Evolutionary conservation across 2,113 vertebrate species (phyloP).

Genomic region (Climacteris rufus): DNA sequence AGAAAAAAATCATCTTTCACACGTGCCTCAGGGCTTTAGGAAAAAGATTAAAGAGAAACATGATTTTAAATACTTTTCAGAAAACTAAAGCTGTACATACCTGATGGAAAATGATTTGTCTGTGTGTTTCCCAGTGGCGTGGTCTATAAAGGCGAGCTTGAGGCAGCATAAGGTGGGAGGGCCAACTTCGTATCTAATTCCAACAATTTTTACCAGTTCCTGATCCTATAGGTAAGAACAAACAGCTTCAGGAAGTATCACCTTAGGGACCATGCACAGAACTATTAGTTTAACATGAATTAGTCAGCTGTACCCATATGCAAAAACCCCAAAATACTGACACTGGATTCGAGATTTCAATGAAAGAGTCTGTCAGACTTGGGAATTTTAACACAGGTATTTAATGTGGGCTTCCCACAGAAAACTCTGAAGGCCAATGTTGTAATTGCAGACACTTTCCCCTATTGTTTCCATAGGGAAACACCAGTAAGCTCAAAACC

Average conservation of each 20-base stretch:
- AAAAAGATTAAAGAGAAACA: not conserved
- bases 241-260: not conserved
- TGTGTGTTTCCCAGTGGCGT: conserved; percentile 84
- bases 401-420: not conserved
- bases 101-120: conserved; percentile 94
- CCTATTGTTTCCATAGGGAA: not conserved
- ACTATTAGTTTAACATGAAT: not conserved
- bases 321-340: not conserved
- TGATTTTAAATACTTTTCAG: not conserved
- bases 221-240: conserved; percentile 82
- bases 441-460: not conserved
- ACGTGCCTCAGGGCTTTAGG: not conserved
- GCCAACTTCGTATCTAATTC: conserved; percentile 92
- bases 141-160: conserved; percentile 92
- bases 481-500: not conserved
- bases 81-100: conserved; percentile 66
- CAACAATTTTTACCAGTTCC: conserved; percentile 97
- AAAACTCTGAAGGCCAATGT: not conserved
- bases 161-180: conserved; percentile 94
- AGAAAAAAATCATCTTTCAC: not conserved
- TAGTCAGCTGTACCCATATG: not conserved
- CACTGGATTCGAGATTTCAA: not conserved
- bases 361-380: not conserved
- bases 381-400: not conserved
- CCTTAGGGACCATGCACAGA: not conserved